Base-by-base conservation (phyloP, 1,140 invertebrate genomes). In the Scaptodrosophila lebanonensis region DNA sequence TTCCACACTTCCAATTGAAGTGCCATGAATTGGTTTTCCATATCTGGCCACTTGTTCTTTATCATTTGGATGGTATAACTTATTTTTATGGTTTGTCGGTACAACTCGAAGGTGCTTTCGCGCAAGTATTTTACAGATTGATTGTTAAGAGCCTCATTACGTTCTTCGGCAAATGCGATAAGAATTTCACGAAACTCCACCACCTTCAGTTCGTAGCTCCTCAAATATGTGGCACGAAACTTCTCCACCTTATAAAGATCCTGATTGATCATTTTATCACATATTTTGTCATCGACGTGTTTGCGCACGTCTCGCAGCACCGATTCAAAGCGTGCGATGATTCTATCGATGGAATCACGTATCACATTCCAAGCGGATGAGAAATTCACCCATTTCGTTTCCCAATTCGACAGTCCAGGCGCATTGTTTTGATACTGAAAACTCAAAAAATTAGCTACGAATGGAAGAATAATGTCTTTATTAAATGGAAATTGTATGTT, bases 11-110 rank as follows among this genome's bases (percentile, higher is more conserved):
- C n/a, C n/a, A n/a, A n/a, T n/a, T n/a, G n/a, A n/a, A 75, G 29
- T 9, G 76, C 58, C 15, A 71, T 3, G 30, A 77, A 35, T 4
- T 64, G 20, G 0, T 1, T 3, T 4, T 20, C 29, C n/a, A 53
- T 22, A 6, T 29, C 11, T 2, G 6, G 35, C 0, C 59, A 32
- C 2, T 27, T 18, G 1, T 53, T 6, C 1, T 2, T 6, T 6
- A 48, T 56, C 9, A 11, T 65, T 0, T 20, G 4, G 8, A 32
- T 6, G 27, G 29, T 18, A 3, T 1, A 17, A 16, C 3, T 6
- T 20, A 59, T 30, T 12, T 17, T 42, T 0, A 0, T 0, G 6
- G 42, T 60, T 2, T 48, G 54, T 8, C 16, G 32, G 30, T 60
- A 36, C 5, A 36, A 22, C 1, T 20, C 7, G 13, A 22, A 12